phyloP scores from a whole-genome alignment of 2,888 invertebrate species.

The Aromia moschata region DNA sequence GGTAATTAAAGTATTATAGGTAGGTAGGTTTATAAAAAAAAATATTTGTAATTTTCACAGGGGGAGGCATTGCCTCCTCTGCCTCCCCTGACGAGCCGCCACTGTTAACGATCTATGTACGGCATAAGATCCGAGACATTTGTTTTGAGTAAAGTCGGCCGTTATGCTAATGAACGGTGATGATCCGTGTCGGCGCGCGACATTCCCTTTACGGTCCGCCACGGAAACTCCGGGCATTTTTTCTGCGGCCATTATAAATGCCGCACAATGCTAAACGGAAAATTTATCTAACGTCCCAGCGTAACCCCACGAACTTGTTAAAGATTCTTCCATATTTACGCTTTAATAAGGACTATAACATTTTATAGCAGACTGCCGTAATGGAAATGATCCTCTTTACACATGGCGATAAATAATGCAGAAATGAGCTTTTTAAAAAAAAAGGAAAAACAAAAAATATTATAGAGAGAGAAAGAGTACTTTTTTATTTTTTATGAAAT shows the following conservation, averaged over 20 bases:
- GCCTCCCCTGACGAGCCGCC: too few species aligned
- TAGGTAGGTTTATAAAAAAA: too few species aligned
- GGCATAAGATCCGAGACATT: constrained; percentile 43
- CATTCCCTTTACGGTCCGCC: constrained; percentile 50
- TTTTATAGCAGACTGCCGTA: neutral
- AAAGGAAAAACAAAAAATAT: too few species aligned
- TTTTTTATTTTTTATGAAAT: too few species aligned
- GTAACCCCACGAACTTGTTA: constrained; percentile 32
- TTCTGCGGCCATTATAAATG: constrained; percentile 48
- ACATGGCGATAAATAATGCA: too few species aligned
- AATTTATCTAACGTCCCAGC: constrained; percentile 38
- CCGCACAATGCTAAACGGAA: constrained; percentile 40
- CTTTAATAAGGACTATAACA: constrained; percentile 17
- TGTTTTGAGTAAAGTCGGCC: constrained; percentile 46
- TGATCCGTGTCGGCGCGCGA: constrained; percentile 54
- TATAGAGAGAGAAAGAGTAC: too few species aligned
- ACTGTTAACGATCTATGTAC: constrained; percentile 22
- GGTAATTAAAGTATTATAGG: too few species aligned
- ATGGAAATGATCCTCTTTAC: too few species aligned
- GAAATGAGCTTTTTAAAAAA: too few species aligned
- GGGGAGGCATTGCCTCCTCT: too few species aligned
- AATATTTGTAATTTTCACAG: too few species aligned
- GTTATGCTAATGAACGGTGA: constrained; percentile 57
- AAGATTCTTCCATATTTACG: constrained; percentile 21
- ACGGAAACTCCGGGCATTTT: constrained; percentile 50